Conservation (phyloP, 1,140 invertebrate genomes). For the Philaenus spumarius region DNA sequence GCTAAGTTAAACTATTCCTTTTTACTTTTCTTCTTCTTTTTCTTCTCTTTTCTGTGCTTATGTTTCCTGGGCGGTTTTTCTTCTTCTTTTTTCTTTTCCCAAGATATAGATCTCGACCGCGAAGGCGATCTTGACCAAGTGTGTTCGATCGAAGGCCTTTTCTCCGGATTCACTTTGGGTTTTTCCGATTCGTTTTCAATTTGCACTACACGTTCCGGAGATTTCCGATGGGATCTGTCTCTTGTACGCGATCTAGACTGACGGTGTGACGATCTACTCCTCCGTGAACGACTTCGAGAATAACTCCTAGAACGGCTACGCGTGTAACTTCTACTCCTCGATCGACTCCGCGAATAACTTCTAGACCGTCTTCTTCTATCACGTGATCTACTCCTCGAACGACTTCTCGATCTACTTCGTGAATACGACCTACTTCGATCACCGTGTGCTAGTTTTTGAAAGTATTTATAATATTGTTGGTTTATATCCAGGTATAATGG, state of each 20-base stretch:
- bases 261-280: neutral
- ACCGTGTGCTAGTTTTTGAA: conserved; percentile 42
- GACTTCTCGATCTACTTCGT: conserved; percentile 9
- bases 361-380: conserved; percentile 30
- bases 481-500: conserved; percentile 31
- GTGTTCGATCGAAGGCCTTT: neutral
- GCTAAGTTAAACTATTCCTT: too few relatives aligned
- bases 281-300: neutral
- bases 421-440: conserved; percentile 18
- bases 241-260: neutral
- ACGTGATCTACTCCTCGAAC: conserved; percentile 18
- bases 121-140: conserved; percentile 6
- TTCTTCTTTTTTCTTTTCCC: conserved; percentile 4
- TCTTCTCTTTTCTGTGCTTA: conserved; percentile 6
- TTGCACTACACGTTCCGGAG: neutral
- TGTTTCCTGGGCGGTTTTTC: neutral
- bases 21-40: conserved; percentile 7
- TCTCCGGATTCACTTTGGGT: neutral
- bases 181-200: neutral
- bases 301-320: conserved; percentile 9
- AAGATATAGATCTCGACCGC: neutral
- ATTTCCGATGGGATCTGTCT: too few relatives aligned
- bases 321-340: conserved; percentile 8
- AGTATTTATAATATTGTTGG: conserved; percentile 41
- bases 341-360: conserved; percentile 27